A percentile compares a stretch with the other conserved stretches of the same genome.
These are phyloP conservation scores for Sterrhoptilus dennistouni DNA, from an alignment of 2,113 vertebrate genomes.

Conservation along the genomic window DNA sequence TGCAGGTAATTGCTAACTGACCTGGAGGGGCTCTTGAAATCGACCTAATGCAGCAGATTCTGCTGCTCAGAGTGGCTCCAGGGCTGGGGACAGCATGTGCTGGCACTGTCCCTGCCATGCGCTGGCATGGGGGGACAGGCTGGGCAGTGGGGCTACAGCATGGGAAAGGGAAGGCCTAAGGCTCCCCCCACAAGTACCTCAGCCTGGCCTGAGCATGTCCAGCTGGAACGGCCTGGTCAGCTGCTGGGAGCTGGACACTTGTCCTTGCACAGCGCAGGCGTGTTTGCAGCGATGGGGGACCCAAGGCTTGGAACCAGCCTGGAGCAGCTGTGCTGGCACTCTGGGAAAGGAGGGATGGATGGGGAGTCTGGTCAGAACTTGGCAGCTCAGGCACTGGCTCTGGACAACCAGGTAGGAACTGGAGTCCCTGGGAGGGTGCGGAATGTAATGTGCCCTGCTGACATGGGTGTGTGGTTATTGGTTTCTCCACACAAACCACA, in stretches of 20 bases:
- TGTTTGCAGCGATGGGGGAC: not conserved
- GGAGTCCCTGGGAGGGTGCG: not conserved
- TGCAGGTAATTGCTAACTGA: slow-evolving; percentile 69
- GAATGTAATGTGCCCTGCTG: rapidly evolving
- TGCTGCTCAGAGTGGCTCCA: not conserved
- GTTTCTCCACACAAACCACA: not conserved
- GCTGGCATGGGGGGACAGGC: not conserved
- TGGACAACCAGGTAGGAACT: not conserved
- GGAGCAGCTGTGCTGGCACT: not conserved
- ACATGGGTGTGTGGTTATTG: rapidly evolving
- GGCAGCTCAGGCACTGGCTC: not conserved
- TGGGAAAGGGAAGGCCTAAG: not conserved
- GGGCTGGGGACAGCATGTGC: not conserved
- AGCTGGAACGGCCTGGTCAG: not conserved
- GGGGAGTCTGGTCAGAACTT: not conserved
- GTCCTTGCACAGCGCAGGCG: not conserved
- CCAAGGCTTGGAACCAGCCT: not conserved
- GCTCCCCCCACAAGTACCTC: not conserved
- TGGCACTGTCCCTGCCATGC: rapidly evolving
- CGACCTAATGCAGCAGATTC: slow-evolving; percentile 40
- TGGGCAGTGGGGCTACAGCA: not conserved
- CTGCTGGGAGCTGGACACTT: not conserved
- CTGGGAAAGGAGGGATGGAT: not conserved
- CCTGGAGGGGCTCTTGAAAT: slow-evolving; percentile 62
- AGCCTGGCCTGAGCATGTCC: not conserved